phyloP scores from a whole-genome alignment of 2,888 invertebrate species.

The Gortyna flavago region DNA sequence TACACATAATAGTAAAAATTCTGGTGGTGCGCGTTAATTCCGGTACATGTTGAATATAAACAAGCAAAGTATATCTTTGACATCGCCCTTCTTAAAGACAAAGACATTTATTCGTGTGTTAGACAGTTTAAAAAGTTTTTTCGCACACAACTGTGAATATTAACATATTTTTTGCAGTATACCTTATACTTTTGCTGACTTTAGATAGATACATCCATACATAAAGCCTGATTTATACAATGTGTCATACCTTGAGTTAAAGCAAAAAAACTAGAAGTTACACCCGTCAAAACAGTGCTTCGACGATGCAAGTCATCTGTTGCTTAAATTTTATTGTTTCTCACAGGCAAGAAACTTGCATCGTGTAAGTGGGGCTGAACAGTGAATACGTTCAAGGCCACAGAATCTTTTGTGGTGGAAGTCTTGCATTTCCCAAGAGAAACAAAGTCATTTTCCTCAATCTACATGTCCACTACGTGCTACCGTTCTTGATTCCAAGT shows the following conservation, averaged over 20 bases:
- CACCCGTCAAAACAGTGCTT: background rate
- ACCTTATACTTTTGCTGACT: background rate
- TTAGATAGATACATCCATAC: background rate
- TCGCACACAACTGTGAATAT: background rate
- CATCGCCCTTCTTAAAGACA: background rate
- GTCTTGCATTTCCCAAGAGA: constrained; percentile 32
- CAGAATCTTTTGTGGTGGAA: constrained; percentile 9
- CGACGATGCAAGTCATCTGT: background rate
- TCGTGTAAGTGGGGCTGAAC: background rate
- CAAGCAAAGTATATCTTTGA: too few species aligned
- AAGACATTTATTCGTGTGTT: too few species aligned
- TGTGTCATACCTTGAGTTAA: too few species aligned
- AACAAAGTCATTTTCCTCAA: constrained; percentile 31
- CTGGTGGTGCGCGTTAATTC: too few species aligned
- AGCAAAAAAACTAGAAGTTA: background rate
- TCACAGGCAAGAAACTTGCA: background rate
- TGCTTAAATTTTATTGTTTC: background rate
- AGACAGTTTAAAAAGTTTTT: background rate
- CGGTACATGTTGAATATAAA: too few species aligned
- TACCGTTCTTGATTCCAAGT: constrained; percentile 12
- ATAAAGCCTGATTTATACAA: background rate
- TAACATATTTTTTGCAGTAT: background rate
- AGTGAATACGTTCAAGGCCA: background rate
- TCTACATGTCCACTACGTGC: constrained; percentile 22
- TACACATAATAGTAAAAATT: too few species aligned